A percentile compares a stretch with the other conserved stretches of the same genome.
phyloP scores from a whole-genome alignment of 1,140 invertebrate species.

The Atta cephalotes region DNA sequence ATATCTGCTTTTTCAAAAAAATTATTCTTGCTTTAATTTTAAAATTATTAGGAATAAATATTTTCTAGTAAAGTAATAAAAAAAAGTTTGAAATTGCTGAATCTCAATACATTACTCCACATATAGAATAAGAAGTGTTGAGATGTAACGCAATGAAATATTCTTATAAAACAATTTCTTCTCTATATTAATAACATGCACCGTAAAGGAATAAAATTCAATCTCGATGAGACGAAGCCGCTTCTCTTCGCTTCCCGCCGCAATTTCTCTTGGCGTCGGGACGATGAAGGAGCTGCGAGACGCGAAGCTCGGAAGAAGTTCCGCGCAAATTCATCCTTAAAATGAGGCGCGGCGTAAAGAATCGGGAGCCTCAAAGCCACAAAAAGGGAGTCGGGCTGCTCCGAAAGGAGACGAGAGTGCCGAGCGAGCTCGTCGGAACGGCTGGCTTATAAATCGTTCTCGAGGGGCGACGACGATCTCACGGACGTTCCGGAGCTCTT shows the following conservation, averaged over 20 bases:
- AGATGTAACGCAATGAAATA: constrained; percentile 16
- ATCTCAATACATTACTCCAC: background rate
- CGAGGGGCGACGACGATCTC: constrained; percentile 59
- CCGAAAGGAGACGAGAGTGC: constrained; percentile 42
- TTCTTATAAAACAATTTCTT: constrained; percentile 46
- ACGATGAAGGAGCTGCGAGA: constrained; percentile 34
- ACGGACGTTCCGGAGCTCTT: constrained; percentile 52
- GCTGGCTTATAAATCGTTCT: constrained; percentile 73
- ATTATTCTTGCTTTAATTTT: background rate
- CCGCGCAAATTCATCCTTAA: constrained; percentile 61
- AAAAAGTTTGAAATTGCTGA: background rate
- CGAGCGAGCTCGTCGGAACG: constrained; percentile 57
- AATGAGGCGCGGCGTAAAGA: constrained; percentile 59
- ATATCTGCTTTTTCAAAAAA: background rate
- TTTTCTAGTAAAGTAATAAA: background rate
- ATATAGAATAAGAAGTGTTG: constrained; percentile 8
- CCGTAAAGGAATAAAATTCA: constrained; percentile 56
- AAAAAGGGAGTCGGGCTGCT: constrained; percentile 50
- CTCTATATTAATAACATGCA: constrained; percentile 49
- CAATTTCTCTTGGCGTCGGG: constrained; percentile 54
- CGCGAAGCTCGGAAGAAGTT: constrained; percentile 57
- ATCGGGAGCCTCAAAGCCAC: constrained; percentile 59
- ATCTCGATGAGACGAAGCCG: constrained; percentile 58
- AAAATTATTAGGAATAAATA: background rate
- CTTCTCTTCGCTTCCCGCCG: constrained; percentile 46